Conservation (phyloP, 2,797 vertebrate genomes). For the Chaenodraco wilsoni region DNA sequence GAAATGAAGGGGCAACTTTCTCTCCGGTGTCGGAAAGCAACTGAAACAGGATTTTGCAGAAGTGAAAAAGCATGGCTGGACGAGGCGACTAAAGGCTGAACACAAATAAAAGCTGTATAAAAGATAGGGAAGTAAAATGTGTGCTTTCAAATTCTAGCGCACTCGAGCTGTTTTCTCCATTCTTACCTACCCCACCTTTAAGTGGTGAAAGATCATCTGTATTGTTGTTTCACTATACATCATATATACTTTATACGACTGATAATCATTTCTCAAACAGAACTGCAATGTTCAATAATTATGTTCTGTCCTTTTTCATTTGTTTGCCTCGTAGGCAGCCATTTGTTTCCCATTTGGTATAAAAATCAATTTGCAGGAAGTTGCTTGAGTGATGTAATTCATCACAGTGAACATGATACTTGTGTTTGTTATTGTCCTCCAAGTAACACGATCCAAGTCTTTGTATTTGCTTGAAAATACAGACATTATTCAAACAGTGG, state of each 20-base stretch:
- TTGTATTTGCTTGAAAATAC: neutral
- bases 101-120: neutral
- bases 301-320: neutral
- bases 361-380: constrained; percentile 34
- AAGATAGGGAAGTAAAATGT: neutral
- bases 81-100: neutral
- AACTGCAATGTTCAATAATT: neutral
- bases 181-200: too few species aligned
- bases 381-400: constrained; percentile 4
- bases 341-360: constrained; percentile 22
- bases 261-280: constrained; percentile 6
- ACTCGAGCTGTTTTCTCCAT: too few species aligned
- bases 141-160: too few species aligned
- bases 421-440: neutral
- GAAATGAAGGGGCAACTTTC: constrained; percentile 19
- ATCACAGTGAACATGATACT: constrained; percentile 2
- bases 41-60: neutral
- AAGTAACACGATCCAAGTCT: neutral
- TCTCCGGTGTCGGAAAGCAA: neutral
- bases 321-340: constrained; percentile 7
- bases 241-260: constrained; percentile 2
- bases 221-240: neutral
- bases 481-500: neutral
- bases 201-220: neutral
- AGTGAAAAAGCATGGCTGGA: neutral